phyloP scores from a whole-genome alignment of 2,888 invertebrate species.

The Drosophila pegasa region DNA sequence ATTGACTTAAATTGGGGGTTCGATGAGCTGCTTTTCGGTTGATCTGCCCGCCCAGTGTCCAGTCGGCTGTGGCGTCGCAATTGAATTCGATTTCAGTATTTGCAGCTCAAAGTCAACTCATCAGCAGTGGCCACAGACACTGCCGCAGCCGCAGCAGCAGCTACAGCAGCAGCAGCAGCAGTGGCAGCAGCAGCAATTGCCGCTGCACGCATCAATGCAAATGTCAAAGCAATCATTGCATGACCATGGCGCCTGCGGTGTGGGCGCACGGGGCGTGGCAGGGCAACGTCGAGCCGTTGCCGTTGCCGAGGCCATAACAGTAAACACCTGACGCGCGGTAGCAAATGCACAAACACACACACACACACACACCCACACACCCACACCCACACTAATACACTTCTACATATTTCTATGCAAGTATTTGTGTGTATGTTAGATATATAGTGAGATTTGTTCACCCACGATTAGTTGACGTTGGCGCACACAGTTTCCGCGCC shows the following conservation, averaged over 20 bases:
- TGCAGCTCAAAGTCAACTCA: constrained; percentile 29
- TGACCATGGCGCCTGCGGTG: constrained; percentile 27
- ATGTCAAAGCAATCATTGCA: constrained; percentile 68
- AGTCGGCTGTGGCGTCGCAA: constrained; percentile 1
- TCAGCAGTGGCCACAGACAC: constrained; percentile 16
- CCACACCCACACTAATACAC: constrained; percentile 9
- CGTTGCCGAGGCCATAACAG: constrained; percentile 22
- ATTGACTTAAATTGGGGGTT: constrained; percentile 8
- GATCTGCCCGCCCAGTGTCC: not conserved
- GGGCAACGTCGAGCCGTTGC: too few species aligned
- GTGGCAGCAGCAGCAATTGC: constrained; percentile 14
- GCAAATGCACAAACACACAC: constrained; percentile 22
- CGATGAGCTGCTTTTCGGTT: not conserved
- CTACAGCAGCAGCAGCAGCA: not conserved
- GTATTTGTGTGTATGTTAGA: constrained; percentile 23
- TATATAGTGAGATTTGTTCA: constrained; percentile 70
- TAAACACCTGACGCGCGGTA: constrained; percentile 43
- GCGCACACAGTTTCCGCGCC: constrained; percentile 81
- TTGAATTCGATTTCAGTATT: constrained; percentile 34
- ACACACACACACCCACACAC: too few species aligned
- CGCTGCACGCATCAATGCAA: constrained; percentile 54
- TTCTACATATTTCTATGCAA: constrained; percentile 6
- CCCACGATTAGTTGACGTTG: constrained; percentile 78
- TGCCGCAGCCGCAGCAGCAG: constrained; percentile 2
- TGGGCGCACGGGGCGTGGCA: not conserved